Percentiles rank a stretch among this genome's conserved stretches.
Conservation (phyloP, 2,888 invertebrate species). For the Isotomurus palustris region DNA sequence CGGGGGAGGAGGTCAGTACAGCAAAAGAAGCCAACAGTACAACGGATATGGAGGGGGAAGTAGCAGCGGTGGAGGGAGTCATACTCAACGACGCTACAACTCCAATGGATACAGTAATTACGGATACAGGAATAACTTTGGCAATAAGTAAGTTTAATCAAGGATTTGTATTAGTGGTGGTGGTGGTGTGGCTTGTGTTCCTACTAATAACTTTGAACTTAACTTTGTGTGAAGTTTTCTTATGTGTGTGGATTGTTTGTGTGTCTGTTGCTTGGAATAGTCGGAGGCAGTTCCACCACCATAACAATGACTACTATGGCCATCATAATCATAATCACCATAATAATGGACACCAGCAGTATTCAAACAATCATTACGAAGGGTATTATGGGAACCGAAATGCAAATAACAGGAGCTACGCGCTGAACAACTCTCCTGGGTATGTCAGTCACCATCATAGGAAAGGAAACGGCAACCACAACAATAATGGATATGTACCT, state of each 20-base stretch:
- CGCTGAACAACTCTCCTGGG: not conserved
- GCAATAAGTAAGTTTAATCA: not conserved
- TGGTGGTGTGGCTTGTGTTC: constrained; percentile 1
- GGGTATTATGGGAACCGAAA: not conserved
- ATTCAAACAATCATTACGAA: constrained; percentile 4
- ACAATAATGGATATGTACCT: not conserved
- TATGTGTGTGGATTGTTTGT: constrained; percentile 5
- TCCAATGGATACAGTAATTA: not conserved
- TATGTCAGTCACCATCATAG: not conserved
- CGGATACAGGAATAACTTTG: too few relatives aligned
- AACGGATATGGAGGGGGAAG: too few relatives aligned
- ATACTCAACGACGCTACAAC: not conserved
- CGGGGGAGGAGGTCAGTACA: not conserved
- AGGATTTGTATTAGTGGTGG: too few relatives aligned
- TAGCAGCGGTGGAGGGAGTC: not conserved
- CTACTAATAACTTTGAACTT: constrained; percentile 1
- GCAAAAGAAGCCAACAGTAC: not conserved
- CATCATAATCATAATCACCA: constrained; percentile 27
- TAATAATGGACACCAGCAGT: constrained; percentile 6
- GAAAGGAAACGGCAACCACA: not conserved
- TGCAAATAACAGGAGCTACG: not conserved
- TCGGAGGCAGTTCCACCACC: constrained; percentile 24
- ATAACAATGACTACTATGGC: constrained; percentile 28
- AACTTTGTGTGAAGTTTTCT: not conserved
- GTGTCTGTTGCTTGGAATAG: constrained; percentile 7